Percentiles rank a stretch among this genome's conserved stretches.
phyloP scores from a whole-genome alignment of 2,113 vertebrate genomes.

The Hymenochirus boettgeri region DNA sequence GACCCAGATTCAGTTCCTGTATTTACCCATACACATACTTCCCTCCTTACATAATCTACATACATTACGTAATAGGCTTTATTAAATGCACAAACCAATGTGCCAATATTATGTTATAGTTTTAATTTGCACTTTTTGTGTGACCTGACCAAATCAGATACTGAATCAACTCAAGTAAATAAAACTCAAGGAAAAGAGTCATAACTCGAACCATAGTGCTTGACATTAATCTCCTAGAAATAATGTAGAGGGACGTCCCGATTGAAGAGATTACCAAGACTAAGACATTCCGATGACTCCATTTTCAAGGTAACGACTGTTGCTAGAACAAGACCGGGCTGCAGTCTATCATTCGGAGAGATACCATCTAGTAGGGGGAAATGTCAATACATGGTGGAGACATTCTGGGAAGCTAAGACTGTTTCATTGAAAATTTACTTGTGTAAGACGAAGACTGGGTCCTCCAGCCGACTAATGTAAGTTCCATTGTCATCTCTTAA shows the following conservation, averaged over 20 bases:
- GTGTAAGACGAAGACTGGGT: slow-evolving; percentile 54
- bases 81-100: too few relatives aligned
- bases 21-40: too few relatives aligned
- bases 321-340: slow-evolving; percentile 2
- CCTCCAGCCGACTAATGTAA: slow-evolving; percentile 55
- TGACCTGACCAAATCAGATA: not conserved
- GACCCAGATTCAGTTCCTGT: too few relatives aligned
- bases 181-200: slow-evolving; percentile 55
- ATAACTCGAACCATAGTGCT: slow-evolving; percentile 57
- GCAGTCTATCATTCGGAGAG: not conserved
- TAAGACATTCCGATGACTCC: slow-evolving; percentile 30
- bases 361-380: slow-evolving; percentile 9
- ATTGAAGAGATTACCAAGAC: slow-evolving; percentile 47
- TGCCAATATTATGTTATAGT: too few relatives aligned
- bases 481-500: slow-evolving; percentile 46
- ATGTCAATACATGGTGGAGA: slow-evolving; percentile 15
- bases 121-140: too few relatives aligned
- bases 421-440: slow-evolving; percentile 35
- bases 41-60: too few relatives aligned
- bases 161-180: slow-evolving; percentile 23
- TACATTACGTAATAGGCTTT: too few relatives aligned
- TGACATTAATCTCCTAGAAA: slow-evolving; percentile 52
- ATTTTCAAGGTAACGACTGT: slow-evolving; percentile 19
- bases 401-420: slow-evolving; percentile 41
- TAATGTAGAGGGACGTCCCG: slow-evolving; percentile 48